Evolutionary conservation across 1,140 invertebrate species (phyloP), one percentile per base, ranked within the genome.

Genomic region (Drosophila willistoni): DNA sequence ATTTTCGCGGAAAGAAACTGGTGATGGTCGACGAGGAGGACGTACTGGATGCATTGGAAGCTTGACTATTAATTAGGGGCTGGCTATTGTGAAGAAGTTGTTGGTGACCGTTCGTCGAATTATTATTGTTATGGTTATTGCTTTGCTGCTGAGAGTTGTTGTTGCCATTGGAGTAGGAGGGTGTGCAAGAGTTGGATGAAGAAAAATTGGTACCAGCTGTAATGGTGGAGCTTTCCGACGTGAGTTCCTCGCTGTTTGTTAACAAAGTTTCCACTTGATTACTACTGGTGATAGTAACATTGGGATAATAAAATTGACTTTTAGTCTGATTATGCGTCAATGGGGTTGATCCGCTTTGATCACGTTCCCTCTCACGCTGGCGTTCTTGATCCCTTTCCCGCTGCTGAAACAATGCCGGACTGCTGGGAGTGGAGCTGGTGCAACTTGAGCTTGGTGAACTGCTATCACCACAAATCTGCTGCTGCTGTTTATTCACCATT

Each of bases 371-470:
- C 94, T 71, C 94, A 94, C 90, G 79, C 63, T 22, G 71, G 54
- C 41, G 54, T 44, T 68, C 67, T 10, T 73, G 71, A 5, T 75
- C 81, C 90, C 85, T 94, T 94, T 71, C 94, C 94, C 90, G 93
- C 4, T 90, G 68, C 17, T 84, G 86, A 79, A 95, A 93, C 56
- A 97, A 94, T 71, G 97, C 97, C 64, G 98, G 98, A 93, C 97
- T 98, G 80, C 97, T 98, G 73, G 98, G 98, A 68, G 98, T 98
- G 70, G 98, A 98, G 92, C 97, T 98, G 92, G 98, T 99, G 93
- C 97, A 98, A 91, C 97, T 98, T 51, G 98, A 98, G 57, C 97
- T 97, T 92, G 97, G 98, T 65, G 98, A 98, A 93, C 97, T 98
- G 65, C 97, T 98, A 93, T 97, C 97, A 44, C 94, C 95, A 74